These are phyloP conservation scores for Chondrosia reniformis DNA, from an alignment of 37 sponge, comb jelly and placozoan species.

Conservation along the genomic window DNA sequence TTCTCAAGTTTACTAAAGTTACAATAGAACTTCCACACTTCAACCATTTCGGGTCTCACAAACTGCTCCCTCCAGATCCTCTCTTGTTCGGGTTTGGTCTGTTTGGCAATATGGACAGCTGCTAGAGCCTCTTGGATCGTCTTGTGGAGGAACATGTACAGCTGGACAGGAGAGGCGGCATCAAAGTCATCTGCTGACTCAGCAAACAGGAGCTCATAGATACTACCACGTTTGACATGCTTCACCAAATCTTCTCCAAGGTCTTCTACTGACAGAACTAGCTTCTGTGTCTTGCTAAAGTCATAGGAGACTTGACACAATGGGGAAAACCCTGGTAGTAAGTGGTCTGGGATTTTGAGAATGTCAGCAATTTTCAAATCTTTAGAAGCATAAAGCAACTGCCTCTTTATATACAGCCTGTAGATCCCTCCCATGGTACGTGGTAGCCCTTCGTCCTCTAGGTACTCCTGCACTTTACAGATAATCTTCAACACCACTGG, in stretches of 20 bases:
- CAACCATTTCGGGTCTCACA: background rate
- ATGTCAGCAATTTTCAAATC: background rate
- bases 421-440: constrained; percentile 14
- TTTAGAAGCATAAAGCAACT: background rate
- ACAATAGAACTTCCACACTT: constrained; percentile 17
- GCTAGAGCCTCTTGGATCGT: constrained; percentile 7
- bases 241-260: background rate
- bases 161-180: background rate
- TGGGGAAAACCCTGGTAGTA: background rate
- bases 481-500: constrained; percentile 18
- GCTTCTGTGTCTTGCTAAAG: background rate
- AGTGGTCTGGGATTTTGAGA: background rate
- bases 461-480: constrained; percentile 1
- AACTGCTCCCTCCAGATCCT: background rate
- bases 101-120: background rate
- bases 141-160: constrained; percentile 17
- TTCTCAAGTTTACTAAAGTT: background rate
- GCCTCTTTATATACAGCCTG: background rate
- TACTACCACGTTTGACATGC: background rate
- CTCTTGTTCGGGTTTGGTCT: background rate
- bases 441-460: background rate
- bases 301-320: background rate
- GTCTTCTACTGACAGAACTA: background rate
- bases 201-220: background rate
- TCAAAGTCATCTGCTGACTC: background rate